These are phyloP conservation scores for Stenotaenia linearis DNA, from an alignment of 2,888 invertebrate species.

Conservation along the genomic window DNA sequence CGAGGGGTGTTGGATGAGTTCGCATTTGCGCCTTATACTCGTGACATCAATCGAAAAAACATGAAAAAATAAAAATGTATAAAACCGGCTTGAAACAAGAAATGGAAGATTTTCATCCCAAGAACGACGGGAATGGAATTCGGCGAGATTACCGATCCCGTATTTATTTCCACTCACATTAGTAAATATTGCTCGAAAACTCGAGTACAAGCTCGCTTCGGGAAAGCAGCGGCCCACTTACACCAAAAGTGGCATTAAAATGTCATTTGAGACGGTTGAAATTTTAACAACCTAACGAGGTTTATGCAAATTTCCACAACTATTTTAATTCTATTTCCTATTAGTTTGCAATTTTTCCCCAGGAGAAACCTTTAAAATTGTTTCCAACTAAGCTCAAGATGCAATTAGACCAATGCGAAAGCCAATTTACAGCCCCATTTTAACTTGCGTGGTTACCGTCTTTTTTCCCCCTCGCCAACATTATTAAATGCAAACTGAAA, in stretches of 20 bases:
- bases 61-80: slow-evolving; percentile 1
- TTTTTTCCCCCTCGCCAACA: background rate
- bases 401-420: slow-evolving; percentile 20
- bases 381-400: slow-evolving; percentile 24
- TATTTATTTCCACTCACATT: background rate
- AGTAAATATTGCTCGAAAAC: background rate
- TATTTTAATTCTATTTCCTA: slow-evolving; percentile 20
- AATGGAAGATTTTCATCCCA: background rate
- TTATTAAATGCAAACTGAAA: slow-evolving; percentile 4
- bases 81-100: slow-evolving; percentile 6
- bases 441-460: background rate
- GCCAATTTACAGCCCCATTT: slow-evolving; percentile 24
- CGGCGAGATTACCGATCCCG: background rate
- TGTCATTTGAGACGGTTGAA: slow-evolving; percentile 16
- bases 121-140: background rate
- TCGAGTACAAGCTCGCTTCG: background rate
- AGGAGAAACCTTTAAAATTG: slow-evolving; percentile 11
- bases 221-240: background rate
- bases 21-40: slow-evolving; percentile 27
- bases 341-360: slow-evolving; percentile 23
- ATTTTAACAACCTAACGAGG: slow-evolving; percentile 19
- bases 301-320: slow-evolving; percentile 24
- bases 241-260: slow-evolving; percentile 7
- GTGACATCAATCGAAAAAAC: slow-evolving; percentile 27
- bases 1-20: slow-evolving; percentile 6